phyloP scores from a whole-genome alignment of 2,113 vertebrate species.

The Propithecus coquereli region DNA sequence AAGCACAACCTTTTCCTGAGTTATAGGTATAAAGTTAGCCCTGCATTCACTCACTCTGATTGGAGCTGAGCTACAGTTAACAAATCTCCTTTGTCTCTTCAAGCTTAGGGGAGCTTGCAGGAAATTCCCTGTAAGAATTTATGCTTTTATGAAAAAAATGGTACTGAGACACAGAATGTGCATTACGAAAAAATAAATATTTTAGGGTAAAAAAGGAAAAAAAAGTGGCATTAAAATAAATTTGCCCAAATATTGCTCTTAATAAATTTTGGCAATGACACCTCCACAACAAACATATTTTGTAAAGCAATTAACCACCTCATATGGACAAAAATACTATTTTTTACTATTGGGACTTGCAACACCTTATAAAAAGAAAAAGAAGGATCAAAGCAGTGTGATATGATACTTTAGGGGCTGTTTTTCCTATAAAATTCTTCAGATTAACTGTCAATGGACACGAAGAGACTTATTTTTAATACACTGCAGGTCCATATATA shows the following conservation, averaged over 20 bases:
- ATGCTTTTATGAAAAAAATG: background rate
- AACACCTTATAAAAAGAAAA: background rate
- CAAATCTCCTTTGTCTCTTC: background rate
- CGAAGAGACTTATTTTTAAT: constrained; percentile 43
- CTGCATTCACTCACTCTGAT: background rate
- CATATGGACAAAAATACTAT: background rate
- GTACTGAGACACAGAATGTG: background rate
- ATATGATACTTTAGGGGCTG: background rate
- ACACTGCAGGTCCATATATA: background rate
- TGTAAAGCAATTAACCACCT: background rate
- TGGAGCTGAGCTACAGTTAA: background rate
- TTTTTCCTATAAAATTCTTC: constrained; percentile 34
- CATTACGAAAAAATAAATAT: background rate
- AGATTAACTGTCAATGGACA: background rate
- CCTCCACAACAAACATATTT: background rate
- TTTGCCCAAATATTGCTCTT: background rate
- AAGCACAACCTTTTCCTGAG: background rate
- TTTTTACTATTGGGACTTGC: background rate
- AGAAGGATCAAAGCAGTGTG: background rate
- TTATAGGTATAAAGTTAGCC: background rate
- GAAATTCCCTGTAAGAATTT: background rate
- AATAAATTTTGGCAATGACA: background rate
- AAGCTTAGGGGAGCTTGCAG: background rate
- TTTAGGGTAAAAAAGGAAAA: background rate
- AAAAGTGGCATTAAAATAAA: background rate